Base-by-base conservation (phyloP, 1,140 invertebrate species). In the Drosophila ogumai region DNA sequence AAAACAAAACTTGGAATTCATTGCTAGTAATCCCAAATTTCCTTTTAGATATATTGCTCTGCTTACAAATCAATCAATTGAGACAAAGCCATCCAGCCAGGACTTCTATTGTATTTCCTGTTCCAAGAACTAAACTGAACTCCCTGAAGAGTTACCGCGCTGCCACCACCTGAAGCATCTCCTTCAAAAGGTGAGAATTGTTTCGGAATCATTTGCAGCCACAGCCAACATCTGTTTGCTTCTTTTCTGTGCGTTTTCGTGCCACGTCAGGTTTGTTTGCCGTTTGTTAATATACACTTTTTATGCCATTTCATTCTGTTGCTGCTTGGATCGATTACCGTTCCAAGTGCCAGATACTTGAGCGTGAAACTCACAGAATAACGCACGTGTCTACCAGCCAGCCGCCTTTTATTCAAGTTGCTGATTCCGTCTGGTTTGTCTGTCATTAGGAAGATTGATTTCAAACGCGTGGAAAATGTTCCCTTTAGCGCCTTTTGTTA, bases 371-470 rank as follows among this genome's bases (percentile, higher is more conserved):
- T 36, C 77, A 55, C 65, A 43, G 55, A 22, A 54, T 68, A 84
- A 60, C 84, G 84, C 84, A 87, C 84, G 84, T 87, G 84, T 88
- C 85, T 84, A 69, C 64, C 87, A 80, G 66, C n/a, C 49, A 50
- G 28, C 54, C 44, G 66, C 56, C 34, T 38, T 54, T 57, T 69
- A 57, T 60, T 72, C 36, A 57, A 59, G 32, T 34, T 67, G 22
- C 49, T 52, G 49, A 50, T 65, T 44, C 55, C 15, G 52, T 59
- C 49, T 43, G 44, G 56, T 41, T 76, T 77, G 76, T 80, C 84
- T 84, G 84, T 87, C 84, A 87, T 84, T 87, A 87, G 84, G 85
- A 88, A 87, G 84, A 87, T 87, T 90, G 85, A 87, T 87, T 87
- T 87, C 80, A 82, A 88, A 81, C 77, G 72, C 80, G 57, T 78